These are phyloP conservation scores for Oreohelix idahoensis DNA, from an alignment of 1,140 invertebrate species.

Conservation along the genomic window DNA sequence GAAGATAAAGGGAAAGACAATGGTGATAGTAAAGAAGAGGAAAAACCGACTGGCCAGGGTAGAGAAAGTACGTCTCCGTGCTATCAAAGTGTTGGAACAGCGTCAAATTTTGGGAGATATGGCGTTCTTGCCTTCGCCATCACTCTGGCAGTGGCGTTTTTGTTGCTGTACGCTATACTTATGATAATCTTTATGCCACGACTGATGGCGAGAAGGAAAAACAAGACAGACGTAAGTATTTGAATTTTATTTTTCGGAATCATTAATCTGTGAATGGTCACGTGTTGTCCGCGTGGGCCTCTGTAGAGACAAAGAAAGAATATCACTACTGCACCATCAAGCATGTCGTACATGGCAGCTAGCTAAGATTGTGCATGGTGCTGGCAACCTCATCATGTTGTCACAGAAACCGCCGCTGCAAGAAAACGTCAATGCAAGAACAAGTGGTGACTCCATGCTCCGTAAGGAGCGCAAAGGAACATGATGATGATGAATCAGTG, in stretches of 20 bases:
- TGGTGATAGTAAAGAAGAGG: too few relatives aligned
- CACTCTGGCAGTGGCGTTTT: conserved; percentile 7
- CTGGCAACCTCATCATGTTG: too few relatives aligned
- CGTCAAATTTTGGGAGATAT: conserved; percentile 7
- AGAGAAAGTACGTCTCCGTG: too few relatives aligned
- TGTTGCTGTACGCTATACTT: conserved; percentile 18
- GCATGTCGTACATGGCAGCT: too few relatives aligned
- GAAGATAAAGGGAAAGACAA: too few relatives aligned
- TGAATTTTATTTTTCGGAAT: background rate
- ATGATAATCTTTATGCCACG: conserved; percentile 32
- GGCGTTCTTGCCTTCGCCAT: conserved; percentile 21
- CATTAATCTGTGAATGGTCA: background rate
- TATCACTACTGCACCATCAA: background rate
- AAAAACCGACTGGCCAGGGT: too few relatives aligned
- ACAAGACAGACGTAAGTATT: background rate
- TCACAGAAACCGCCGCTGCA: background rate
- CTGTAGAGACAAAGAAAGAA: background rate
- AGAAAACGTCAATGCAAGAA: background rate
- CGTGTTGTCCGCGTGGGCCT: background rate
- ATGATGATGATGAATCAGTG: too few relatives aligned
- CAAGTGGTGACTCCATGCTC: too few relatives aligned
- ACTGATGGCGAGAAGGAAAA: background rate
- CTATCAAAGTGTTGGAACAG: too few relatives aligned
- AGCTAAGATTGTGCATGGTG: too few relatives aligned
- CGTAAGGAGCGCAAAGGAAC: too few relatives aligned